Base-by-base conservation (phyloP, 2,113 vertebrate species). In the Tachuris rubrigastra region DNA sequence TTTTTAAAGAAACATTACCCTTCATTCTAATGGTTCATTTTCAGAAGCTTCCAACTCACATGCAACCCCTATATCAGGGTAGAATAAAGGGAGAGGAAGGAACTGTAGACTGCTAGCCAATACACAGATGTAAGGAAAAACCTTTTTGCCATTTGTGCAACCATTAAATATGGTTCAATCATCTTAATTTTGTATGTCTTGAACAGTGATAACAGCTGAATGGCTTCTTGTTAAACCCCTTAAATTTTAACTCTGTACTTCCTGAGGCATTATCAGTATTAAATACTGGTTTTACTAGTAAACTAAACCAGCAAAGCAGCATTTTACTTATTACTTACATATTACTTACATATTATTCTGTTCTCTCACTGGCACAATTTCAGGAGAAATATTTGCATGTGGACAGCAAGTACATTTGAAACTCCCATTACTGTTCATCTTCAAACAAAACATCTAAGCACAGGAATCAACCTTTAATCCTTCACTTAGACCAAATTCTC, bases 1-100 rank as follows among this genome's bases (percentile, higher is more conserved):
- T 39, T 9, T 20, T 12, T 16, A 24, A 24, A 53, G 25, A 21
- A 53, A 22, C 8, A 7, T 42, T 31, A 30, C 20, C 6, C 14
- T 75, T 72, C 30, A 31, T 47, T 65, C 19, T 30, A 56, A 17
- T 35, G 10, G 12, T 31, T 91, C 67, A 18, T 79, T 92, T 91
- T 49, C 66, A 47, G 66, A 89, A 79, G 10, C 49, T 41, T 30
- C 27, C 18, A 79, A 44, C 9, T 79, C 19, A 31, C 3, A 30
- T 46, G 12, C 7, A 77, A 21, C 27, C 49, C 1, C 0, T 39
- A 2, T 52, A 55, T 16, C 23, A 42, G 16, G 3, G 33, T 0
- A 50, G 18, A 89, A 37, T 10, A 76, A 89, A 87, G 5, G 15
- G 33, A 71, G 12, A 59, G 10, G 14, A 83, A 91, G 17, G 31